Conservation (phyloP, 1,140 invertebrate genomes). For the Drosophila pectinifera region DNA sequence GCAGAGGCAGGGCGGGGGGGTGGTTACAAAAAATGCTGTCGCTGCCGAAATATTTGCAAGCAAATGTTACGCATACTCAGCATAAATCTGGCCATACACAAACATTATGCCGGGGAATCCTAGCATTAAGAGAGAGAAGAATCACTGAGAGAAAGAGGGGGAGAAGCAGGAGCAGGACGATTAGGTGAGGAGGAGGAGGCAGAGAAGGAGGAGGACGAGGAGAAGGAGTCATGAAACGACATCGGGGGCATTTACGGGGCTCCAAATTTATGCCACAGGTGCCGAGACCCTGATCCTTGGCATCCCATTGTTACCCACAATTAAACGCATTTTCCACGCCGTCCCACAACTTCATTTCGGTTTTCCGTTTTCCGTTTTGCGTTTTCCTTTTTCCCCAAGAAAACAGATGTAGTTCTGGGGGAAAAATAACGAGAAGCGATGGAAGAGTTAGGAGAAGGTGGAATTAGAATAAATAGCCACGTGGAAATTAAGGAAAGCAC, state of each 20-base stretch:
- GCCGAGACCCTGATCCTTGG: conserved; percentile 32
- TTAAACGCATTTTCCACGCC: conserved; percentile 58
- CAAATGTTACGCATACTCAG: conserved; percentile 76
- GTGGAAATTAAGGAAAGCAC: neutral
- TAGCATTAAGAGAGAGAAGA: conserved; percentile 8
- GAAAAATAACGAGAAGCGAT: neutral
- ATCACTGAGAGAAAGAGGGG: neutral
- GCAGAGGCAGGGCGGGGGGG: neutral
- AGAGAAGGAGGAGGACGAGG: neutral
- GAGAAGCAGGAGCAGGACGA: neutral
- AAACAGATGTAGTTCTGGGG: conserved; percentile 16
- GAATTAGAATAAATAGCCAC: conserved; percentile 7
- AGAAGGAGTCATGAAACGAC: neutral
- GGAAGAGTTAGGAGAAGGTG: neutral
- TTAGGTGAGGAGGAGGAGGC: neutral
- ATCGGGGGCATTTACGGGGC: neutral
- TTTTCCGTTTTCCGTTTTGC: neutral
- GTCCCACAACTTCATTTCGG: conserved; percentile 20
- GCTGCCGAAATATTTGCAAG: conserved; percentile 58
- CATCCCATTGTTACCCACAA: conserved; percentile 48
- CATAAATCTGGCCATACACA: conserved; percentile 72
- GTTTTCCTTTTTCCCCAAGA: neutral
- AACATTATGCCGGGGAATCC: conserved; percentile 53
- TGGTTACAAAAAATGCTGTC: conserved; percentile 19
- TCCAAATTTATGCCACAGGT: conserved; percentile 73